Evolutionary conservation across 2,888 invertebrate genomes (phyloP).

Genomic region (Calliopum simillimum): DNA sequence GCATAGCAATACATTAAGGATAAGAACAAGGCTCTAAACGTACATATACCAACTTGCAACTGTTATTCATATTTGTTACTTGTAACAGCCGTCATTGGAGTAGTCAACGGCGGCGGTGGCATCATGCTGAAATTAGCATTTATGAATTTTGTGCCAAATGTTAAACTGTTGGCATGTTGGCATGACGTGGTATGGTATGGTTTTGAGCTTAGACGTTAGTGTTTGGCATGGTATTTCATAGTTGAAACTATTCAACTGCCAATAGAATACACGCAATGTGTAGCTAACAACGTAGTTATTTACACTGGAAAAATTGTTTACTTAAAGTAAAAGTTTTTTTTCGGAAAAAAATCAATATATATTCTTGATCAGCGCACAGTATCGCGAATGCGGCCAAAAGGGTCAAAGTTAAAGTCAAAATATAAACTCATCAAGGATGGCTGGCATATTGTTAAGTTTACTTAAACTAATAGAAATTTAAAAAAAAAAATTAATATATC

Average conservation of each 20-base stretch:
- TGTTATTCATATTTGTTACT: conserved; percentile 24
- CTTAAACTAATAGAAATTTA: too few relatives aligned
- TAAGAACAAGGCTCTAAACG: background rate
- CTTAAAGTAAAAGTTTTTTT: too few relatives aligned
- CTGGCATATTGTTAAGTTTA: too few relatives aligned
- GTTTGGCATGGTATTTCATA: background rate
- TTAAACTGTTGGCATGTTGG: conserved; percentile 38
- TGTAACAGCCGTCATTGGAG: conserved; percentile 14
- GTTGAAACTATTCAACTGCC: conserved; percentile 4
- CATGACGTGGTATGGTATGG: background rate
- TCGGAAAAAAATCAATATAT: too few relatives aligned
- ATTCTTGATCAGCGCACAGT: too few relatives aligned
- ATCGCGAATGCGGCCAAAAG: too few relatives aligned
- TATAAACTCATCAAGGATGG: too few relatives aligned
- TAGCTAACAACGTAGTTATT: too few relatives aligned
- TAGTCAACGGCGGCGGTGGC: conserved; percentile 36
- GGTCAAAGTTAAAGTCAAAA: too few relatives aligned
- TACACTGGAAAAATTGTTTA: too few relatives aligned
- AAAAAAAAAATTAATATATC: too few relatives aligned
- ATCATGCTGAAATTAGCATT: conserved; percentile 64
- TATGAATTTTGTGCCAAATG: conserved; percentile 63
- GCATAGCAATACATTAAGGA: conserved; percentile 4
- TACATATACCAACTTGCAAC: background rate
- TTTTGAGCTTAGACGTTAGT: background rate
- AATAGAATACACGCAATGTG: background rate